Base-by-base conservation (phyloP, 2,888 invertebrate genomes). In the Xanthorhoe designata region DNA sequence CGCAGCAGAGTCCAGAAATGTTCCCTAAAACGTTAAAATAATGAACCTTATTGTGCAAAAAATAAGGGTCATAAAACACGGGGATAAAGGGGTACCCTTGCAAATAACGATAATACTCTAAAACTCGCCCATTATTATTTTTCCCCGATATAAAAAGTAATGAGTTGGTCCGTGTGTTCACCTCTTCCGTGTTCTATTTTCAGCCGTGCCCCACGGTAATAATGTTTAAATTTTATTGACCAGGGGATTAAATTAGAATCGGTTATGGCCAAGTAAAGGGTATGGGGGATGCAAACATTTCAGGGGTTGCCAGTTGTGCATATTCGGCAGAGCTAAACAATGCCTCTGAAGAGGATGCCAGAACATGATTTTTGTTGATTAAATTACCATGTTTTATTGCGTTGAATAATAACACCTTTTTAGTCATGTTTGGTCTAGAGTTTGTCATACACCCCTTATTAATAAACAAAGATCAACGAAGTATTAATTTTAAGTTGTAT, bases 111-210 rank as follows among this genome's bases (percentile, higher is more conserved):
- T 83, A 80, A 82, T 82, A 77, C 81, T 83, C 83, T 78, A 81
- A 82, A 72, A 81, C 81, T 76, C 79, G 76, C 75, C 78, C 80
- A 82, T 85, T 84, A 84, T 85, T 80, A 78, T 82, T 83, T 81
- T 81, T 82, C 82, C 81, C 79, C 79, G 80, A 76, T 84, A 85
- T 87, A 87, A 88, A 87, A 88, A 84, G 81, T 84, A 84, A 87
- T 83, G 84, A 75, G 78, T 75, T 78, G 71, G 75, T 69, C 77
- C 55, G 61, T 69, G 47, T 73, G 65, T 68, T 68, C 63, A 61
- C 68, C 63, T 71, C 69, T 67, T 68, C 50, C 52, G 50, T 18
- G 57, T 56, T 56, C 51, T 76, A 75, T 80, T 63, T 38, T 58
- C 64, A 70, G 75, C 74, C 78, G 69, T 78, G 69, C 63, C 10